Conservation (phyloP, 2,888 invertebrate genomes). For the Ommatoiulus sabulosus region DNA sequence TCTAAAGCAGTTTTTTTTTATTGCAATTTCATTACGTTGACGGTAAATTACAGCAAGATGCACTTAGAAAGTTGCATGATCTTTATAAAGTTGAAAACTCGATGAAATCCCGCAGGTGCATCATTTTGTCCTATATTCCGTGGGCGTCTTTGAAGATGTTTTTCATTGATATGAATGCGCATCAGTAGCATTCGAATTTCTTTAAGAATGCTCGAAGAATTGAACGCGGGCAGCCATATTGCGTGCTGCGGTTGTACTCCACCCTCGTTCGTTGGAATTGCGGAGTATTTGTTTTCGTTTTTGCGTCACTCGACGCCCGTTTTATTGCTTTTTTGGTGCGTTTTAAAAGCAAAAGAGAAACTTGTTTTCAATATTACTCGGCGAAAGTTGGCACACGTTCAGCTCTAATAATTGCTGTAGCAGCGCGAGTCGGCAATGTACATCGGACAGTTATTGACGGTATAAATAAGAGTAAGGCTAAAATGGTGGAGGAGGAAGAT, state of each 20-base stretch:
- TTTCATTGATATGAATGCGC: background rate
- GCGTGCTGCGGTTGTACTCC: background rate
- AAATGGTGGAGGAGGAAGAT: too few species aligned
- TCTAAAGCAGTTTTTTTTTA: too few species aligned
- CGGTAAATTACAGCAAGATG: too few species aligned
- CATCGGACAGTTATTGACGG: constrained; percentile 22
- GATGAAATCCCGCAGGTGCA: background rate
- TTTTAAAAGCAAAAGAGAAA: constrained; percentile 1
- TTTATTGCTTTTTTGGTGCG: constrained; percentile 31
- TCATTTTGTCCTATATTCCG: background rate
- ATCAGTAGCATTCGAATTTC: background rate
- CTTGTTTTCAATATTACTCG: constrained; percentile 1
- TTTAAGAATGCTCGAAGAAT: background rate
- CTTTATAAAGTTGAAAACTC: background rate
- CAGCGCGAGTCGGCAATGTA: background rate
- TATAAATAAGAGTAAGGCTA: background rate
- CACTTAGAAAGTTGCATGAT: too few species aligned
- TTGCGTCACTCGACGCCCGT: background rate
- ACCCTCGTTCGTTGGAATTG: background rate
- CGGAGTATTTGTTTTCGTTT: constrained; percentile 14
- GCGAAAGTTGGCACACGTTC: constrained; percentile 36
- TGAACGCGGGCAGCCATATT: background rate
- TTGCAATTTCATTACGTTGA: too few species aligned
- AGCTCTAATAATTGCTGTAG: constrained; percentile 30
- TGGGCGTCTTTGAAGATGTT: background rate